Percentiles rank a stretch among this genome's conserved stretches.
Conservation (phyloP, 1,140 invertebrate species). For the Cydia splendana region DNA sequence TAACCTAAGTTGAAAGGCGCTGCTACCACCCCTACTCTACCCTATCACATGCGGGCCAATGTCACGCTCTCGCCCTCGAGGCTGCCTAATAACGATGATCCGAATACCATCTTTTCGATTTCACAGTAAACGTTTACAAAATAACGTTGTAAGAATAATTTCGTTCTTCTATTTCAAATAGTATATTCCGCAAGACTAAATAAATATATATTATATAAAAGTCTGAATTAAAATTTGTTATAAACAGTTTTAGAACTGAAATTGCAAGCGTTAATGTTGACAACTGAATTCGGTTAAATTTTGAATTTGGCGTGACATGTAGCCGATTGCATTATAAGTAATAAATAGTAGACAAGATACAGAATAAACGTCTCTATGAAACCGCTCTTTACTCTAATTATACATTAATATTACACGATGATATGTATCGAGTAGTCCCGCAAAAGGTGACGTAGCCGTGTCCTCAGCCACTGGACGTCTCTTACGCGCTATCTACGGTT, state of each 20-base stretch:
- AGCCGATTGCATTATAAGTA: constrained; percentile 72
- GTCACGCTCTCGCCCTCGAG: constrained; percentile 60
- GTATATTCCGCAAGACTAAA: constrained; percentile 18
- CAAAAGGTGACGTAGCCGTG: constrained; percentile 77
- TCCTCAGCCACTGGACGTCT: constrained; percentile 78
- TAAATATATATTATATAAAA: not conserved
- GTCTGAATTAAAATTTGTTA: constrained; percentile 39
- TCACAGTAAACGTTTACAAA: constrained; percentile 63
- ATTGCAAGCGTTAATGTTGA: constrained; percentile 52
- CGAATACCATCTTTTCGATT: constrained; percentile 63
- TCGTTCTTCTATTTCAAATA: constrained; percentile 29
- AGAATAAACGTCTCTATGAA: constrained; percentile 78
- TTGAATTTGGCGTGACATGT: constrained; percentile 70
- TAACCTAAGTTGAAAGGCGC: constrained; percentile 80
- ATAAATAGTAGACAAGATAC: constrained; percentile 67
- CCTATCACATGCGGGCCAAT: constrained; percentile 79
- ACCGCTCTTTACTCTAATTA: constrained; percentile 76
- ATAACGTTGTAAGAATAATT: constrained; percentile 43
- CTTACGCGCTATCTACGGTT: constrained; percentile 77
- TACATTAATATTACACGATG: constrained; percentile 79
- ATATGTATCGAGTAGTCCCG: constrained; percentile 80
- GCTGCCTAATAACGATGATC: constrained; percentile 49
- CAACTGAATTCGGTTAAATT: constrained; percentile 48
- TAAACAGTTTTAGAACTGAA: constrained; percentile 38
- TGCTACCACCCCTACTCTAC: constrained; percentile 75